Conservation (phyloP, 2,888 invertebrate species). For the Mesoligia furuncula region DNA sequence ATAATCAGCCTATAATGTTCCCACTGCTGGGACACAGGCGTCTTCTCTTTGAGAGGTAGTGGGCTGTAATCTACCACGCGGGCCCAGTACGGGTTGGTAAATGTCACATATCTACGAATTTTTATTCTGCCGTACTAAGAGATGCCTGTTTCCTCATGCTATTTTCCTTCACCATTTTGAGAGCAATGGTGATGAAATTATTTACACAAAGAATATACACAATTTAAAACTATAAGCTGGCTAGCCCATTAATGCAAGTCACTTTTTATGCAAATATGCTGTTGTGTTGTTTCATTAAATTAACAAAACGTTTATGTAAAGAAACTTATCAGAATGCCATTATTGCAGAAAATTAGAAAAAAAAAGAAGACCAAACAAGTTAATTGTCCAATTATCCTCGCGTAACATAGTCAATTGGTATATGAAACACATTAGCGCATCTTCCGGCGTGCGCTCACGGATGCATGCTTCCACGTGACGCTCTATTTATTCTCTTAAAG, state of each 20-base stretch:
- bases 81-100: too few species aligned
- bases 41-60: too few species aligned
- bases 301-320: neutral
- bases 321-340: neutral
- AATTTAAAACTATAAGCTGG: neutral
- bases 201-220: neutral
- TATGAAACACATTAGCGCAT: conserved; percentile 4
- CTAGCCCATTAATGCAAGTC: neutral
- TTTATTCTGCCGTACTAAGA: too few species aligned
- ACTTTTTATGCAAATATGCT: neutral
- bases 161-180: too few species aligned
- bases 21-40: too few species aligned
- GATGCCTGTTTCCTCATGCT: too few species aligned
- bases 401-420: conserved; percentile 9
- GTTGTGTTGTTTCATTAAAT: neutral
- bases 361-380: neutral
- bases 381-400: conserved; percentile 16
- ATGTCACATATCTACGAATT: too few species aligned
- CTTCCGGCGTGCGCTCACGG: conserved; percentile 34
- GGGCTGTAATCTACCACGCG: too few species aligned
- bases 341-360: neutral
- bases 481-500: conserved; percentile 56
- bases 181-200: too few species aligned
- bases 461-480: conserved; percentile 18
- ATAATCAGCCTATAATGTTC: too few species aligned